Evolutionary conservation across 2,888 invertebrate species (phyloP).

Genomic region (Pandemis corylana): DNA sequence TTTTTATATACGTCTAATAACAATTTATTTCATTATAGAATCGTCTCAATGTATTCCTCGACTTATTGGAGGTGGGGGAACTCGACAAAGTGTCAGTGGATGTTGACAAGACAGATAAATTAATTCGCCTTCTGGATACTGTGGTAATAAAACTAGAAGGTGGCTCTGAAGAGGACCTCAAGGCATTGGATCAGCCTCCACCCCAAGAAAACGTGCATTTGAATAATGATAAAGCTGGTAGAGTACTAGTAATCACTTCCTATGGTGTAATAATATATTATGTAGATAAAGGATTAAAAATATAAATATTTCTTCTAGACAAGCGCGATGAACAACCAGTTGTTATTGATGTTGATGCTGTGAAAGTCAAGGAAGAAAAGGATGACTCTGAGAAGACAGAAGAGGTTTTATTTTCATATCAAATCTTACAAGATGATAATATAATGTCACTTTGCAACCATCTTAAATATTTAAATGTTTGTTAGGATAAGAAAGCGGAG

Average conservation of each 20-base stretch:
- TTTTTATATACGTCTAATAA: too few species aligned
- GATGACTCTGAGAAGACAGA: constrained; percentile 64
- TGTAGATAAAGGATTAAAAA: not conserved
- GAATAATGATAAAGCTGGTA: constrained; percentile 68
- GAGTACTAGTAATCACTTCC: too few species aligned
- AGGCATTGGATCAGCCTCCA: constrained; percentile 90
- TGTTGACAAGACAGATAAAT: constrained; percentile 91
- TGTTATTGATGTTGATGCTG: constrained; percentile 75
- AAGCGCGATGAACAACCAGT: constrained; percentile 72
- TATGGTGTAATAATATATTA: not conserved
- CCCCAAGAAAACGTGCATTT: constrained; percentile 56
- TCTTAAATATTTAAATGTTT: not conserved
- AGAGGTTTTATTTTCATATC: constrained; percentile 60
- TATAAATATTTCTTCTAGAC: constrained; percentile 49
- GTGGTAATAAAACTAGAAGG: constrained; percentile 99
- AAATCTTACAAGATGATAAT: constrained; percentile 22
- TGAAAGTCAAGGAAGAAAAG: constrained; percentile 78
- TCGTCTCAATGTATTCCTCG: constrained; percentile 95
- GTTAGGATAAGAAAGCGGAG: constrained; percentile 70
- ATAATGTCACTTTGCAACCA: constrained; percentile 6
- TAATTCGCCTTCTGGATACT: constrained; percentile 96
- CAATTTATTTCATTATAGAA: constrained; percentile 79
- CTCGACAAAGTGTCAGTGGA: constrained; percentile 93
- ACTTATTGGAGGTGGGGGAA: constrained; percentile 90
- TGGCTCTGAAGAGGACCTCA: constrained; percentile 94